Evolutionary conservation across 2,797 vertebrate genomes (phyloP), one percentile per base, ranked within the genome.

Genomic region (Microctenopoma stevenorrisi): DNA sequence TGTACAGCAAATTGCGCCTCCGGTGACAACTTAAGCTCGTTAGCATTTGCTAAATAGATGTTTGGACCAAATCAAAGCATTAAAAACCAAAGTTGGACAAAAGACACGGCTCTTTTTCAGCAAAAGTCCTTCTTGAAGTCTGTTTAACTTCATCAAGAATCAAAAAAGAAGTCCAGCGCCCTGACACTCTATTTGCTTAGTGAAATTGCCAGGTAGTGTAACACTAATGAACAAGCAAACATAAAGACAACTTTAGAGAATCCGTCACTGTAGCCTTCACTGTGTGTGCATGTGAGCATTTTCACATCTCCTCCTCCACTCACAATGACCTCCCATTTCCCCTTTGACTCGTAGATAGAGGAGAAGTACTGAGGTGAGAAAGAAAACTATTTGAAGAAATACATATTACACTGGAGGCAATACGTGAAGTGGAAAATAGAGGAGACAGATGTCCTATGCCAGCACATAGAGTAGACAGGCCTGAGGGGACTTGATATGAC

Each of bases 401-500:
- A 46, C 75, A 77, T 77, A 84, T 87, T 76, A 83, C 70, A 74
- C 70, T 74, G 74, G 72, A 84, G 74, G 74, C 58, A 63, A 74
- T 66, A 67, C 74, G 59, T 83, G 78, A 72, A 85, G 80, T 74
- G 81, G 72, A 86, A 89, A 85, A 82, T 49, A 68, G 70, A 87
- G 76, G 73, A 68, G 67, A 52, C 72, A 84, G 79, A 83, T 64
- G 79, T 86, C 85, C 83, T 73, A 71, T 74, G 74, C 74, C 62
- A 37, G 52, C 68, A 76, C 77, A 84, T 35, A 66, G 80, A 68
- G 78, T 72, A 46, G 68, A 78, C 71, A 78, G 60, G 81, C 80
- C 88, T 25, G 76, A 79, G 87, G 89, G 89, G 83, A 84, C 83
- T 86, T 82, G 80, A 88, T 84, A 86, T 81, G 81, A 84, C 83